Percentiles rank a stretch among this genome's conserved stretches.
Conservation (phyloP, 1,140 invertebrate genomes). For the Cyphomyrmex costatus region DNA sequence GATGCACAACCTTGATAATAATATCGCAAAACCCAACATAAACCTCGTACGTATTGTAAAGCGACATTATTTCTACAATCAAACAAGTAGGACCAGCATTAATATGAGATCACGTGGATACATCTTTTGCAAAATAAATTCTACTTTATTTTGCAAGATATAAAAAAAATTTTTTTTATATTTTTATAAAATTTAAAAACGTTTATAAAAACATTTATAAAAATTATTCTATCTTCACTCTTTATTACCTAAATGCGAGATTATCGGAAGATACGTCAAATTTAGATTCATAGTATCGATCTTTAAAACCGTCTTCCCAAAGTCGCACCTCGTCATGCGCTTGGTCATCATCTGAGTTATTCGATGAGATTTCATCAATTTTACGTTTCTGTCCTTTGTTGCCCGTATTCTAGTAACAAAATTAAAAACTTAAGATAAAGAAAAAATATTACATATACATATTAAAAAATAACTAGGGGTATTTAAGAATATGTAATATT, state of each 20-base stretch:
- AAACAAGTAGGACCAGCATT: conserved; percentile 51
- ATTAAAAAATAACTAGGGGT: not conserved
- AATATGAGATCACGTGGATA: not conserved
- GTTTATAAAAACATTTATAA: not conserved
- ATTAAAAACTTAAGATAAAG: conserved; percentile 11
- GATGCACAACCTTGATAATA: conserved; percentile 99
- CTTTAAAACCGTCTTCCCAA: conserved; percentile 99
- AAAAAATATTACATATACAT: not conserved
- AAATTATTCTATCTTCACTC: conserved; percentile 12
- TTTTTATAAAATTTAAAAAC: not conserved
- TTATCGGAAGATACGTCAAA: conserved; percentile 95
- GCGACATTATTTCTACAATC: conserved; percentile 93
- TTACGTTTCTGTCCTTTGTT: conserved; percentile 86
- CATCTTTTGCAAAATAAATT: conserved; percentile 37
- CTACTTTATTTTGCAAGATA: too few relatives aligned
- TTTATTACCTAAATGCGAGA: conserved; percentile 92
- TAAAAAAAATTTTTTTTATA: too few relatives aligned
- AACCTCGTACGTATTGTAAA: conserved; percentile 96
- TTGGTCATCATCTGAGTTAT: conserved; percentile 91
- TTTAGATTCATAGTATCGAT: conserved; percentile 99
- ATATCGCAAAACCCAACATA: conserved; percentile 99
- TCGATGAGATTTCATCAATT: conserved; percentile 80
- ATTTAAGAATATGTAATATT: not conserved
- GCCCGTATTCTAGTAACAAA: conserved; percentile 67
- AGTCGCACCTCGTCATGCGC: conserved; percentile 97